Base-by-base conservation (phyloP, 2,888 invertebrate species). In the Macaria notata region DNA sequence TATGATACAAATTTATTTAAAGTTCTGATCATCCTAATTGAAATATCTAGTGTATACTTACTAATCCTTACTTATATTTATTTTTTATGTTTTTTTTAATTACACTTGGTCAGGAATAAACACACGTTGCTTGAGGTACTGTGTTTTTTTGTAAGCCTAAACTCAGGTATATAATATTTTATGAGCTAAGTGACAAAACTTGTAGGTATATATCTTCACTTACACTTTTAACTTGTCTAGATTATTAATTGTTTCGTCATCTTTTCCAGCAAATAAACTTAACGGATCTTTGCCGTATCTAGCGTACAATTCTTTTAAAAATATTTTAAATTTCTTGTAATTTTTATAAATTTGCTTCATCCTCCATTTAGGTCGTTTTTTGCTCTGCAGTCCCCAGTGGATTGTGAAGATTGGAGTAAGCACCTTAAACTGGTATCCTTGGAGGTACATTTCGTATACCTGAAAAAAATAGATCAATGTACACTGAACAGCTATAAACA, bases 381-480 rank as follows among this genome's bases (percentile, higher is more conserved):
- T 97, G 33, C 94, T 94, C 78, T 97, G 97, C 3, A 98, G 86
- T 0, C 97, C 97, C 96, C 97, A 97, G 78, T 98, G 98, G 52
- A 96, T 96, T 0, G 97, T 97, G 86, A 97, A 98, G 49, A 96
- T 94, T 0, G 97, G 97, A 0, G 97, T 96, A 7, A 98, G 92
- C 0, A 98, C 97, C 72, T 94, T 93, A 87, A 98, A 97, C 78
- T 96, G 95, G 88, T 96, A 98, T 4, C 97, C 97, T 44, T 96
- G 95, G 36, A 97, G 94, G 79, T 94, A 96, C 96, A 97, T 97
- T 89, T 98, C 98, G 87, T 97, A 97, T 38, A 97, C 97, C 97
- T 97, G 87, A 9, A 75, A 73, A 44, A 46, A 42, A 47, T 31
- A 42, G 43, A 42, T n/a, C 42, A n/a, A 19, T 19, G 19, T 19